Evolutionary conservation across 2,797 vertebrate species (phyloP), one percentile per base, ranked within the genome.

Genomic region (Amphiprion clarkii): DNA sequence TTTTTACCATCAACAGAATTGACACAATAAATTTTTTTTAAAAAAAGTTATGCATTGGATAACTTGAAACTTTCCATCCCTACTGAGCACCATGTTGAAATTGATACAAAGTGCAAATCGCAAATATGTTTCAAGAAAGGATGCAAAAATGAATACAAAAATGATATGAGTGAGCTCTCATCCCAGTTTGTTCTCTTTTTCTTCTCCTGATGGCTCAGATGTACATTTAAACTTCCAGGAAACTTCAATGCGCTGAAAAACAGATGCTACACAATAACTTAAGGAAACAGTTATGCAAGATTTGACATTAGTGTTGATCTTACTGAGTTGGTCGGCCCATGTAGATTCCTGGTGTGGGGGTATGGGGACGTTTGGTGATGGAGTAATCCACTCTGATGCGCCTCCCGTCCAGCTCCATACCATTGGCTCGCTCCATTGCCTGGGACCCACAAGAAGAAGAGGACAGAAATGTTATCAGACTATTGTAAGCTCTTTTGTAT

Each of bases 391-490:
- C 96, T 52, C 96, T 92, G 89, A 98, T 97, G 83, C 95, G 95
- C 74, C 96, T 95, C 71, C 97, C 96, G 31, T 98, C 97, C 81
- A 98, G 90, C 80, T 98, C 97, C 98, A 99, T 98, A n/a, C 97
- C 96, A 61, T 97, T 99, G 54, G 96, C 97, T 67, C 96, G 94
- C 86, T 98, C 97, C 96, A 97, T 97, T 2, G 97, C 97, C 97
- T 98, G 39, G 21, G 83, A 29, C 52, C 78, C 23, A 81, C 36
- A 83, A 42, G 56, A 59, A 71, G 76, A 64, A 68, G 61, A 70
- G 72, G 68, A 72, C 39, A 71, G 58, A 82, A 25, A 67, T 76
- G 67, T 59, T 64, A 55, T 52, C 65, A 52, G 49, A 64, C 48
- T 61, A 64, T 44, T 67, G 40, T 23, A 44, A 46, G 29, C 19